These are phyloP conservation scores for Heliconius himera DNA, from an alignment of 1,140 invertebrate species.

Conservation along the genomic window DNA sequence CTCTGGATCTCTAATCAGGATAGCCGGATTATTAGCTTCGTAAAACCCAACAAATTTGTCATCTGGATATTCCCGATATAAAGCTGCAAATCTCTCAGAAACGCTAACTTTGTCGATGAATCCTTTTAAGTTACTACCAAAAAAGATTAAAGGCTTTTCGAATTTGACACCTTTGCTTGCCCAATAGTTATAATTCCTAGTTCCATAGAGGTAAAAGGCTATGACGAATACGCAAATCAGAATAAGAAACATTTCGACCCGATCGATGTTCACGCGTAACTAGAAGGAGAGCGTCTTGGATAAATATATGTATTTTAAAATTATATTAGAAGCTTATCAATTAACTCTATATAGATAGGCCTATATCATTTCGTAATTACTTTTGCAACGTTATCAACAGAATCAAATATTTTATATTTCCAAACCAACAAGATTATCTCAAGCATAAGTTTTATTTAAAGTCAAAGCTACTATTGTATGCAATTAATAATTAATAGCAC, in stretches of 20 bases:
- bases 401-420: too few relatives aligned
- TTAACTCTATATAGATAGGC: too few relatives aligned
- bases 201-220: conserved; percentile 38
- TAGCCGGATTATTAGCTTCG: conserved; percentile 20
- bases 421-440: too few relatives aligned
- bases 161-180: conserved; percentile 32
- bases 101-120: conserved; percentile 37
- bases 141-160: conserved; percentile 30
- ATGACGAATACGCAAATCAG: conserved; percentile 11
- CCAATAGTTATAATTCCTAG: conserved; percentile 38
- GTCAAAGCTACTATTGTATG: too few relatives aligned
- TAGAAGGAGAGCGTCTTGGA: too few relatives aligned
- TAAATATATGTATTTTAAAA: too few relatives aligned
- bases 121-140: conserved; percentile 36
- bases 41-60: conserved; percentile 47
- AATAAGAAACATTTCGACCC: conserved; percentile 25
- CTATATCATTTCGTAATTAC: too few relatives aligned
- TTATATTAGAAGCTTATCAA: too few relatives aligned
- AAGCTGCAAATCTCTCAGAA: conserved; percentile 35
- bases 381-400: too few relatives aligned
- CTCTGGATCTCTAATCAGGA: conserved; percentile 80
- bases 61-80: conserved; percentile 39
- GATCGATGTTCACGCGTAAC: too few relatives aligned
- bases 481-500: too few relatives aligned
- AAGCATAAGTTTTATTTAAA: too few relatives aligned